phyloP scores from a whole-genome alignment of 2,888 invertebrate genomes.

The Seira musarum region DNA sequence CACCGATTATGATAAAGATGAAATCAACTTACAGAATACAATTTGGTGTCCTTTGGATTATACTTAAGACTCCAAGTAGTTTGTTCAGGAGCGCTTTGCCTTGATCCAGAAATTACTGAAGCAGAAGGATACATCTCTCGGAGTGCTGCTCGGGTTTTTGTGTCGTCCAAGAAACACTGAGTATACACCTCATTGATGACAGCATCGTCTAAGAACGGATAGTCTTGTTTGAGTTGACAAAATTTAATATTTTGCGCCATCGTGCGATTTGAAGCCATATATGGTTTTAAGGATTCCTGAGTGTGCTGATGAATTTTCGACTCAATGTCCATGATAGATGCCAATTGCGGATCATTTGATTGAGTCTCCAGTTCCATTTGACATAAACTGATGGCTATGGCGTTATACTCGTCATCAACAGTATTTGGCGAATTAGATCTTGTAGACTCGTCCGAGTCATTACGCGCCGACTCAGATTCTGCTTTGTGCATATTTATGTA shows the following conservation, averaged over 20 bases:
- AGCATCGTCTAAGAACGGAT: slow-evolving; percentile 21
- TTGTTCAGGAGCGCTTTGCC: neutral
- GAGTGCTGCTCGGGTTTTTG: slow-evolving; percentile 22
- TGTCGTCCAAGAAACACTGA: slow-evolving; percentile 28
- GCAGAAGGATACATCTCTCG: slow-evolving; percentile 34
- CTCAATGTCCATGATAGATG: slow-evolving; percentile 42
- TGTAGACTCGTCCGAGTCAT: slow-evolving; percentile 16
- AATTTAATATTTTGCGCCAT: slow-evolving; percentile 57
- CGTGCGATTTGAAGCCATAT: slow-evolving; percentile 29
- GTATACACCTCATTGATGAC: slow-evolving; percentile 42
- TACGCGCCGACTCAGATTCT: neutral
- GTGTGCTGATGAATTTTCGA: slow-evolving; percentile 20
- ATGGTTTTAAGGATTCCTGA: slow-evolving; percentile 13
- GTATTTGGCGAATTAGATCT: slow-evolving; percentile 28
- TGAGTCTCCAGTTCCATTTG: slow-evolving; percentile 44
- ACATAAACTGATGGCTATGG: slow-evolving; percentile 41
- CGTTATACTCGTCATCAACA: slow-evolving; percentile 41
- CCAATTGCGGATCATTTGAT: slow-evolving; percentile 27
- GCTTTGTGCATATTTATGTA: slow-evolving; percentile 46
- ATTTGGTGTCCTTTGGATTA: slow-evolving; percentile 32
- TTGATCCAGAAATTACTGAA: neutral
- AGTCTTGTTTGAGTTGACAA: slow-evolving; percentile 37
- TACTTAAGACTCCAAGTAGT: slow-evolving; percentile 27
- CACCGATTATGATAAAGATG: neutral
- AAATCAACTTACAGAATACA: slow-evolving; percentile 34